Percentiles rank a stretch among this genome's conserved stretches.
phyloP scores from a whole-genome alignment of 2,797 vertebrate genomes.

The Poeciliopsis paucimaculata region DNA sequence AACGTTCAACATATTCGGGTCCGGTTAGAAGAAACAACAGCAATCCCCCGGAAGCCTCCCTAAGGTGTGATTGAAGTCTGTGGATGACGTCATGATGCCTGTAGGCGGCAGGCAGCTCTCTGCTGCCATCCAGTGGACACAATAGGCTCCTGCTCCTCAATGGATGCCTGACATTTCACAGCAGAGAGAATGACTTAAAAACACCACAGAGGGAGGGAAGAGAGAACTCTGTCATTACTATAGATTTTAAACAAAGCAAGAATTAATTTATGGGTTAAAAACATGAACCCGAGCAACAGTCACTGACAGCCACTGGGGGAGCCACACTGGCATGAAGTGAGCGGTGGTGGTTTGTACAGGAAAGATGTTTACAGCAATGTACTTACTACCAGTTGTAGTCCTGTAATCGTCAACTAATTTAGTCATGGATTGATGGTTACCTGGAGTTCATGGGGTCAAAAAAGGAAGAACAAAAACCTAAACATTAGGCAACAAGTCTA shows the following conservation, averaged over 20 bases:
- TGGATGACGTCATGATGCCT: conserved; percentile 52
- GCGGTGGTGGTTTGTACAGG: background rate
- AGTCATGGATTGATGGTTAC: too few relatives aligned
- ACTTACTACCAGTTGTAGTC: background rate
- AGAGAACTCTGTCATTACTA: background rate
- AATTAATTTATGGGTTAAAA: background rate
- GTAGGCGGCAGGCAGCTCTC: conserved; percentile 7
- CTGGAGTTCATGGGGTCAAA: too few relatives aligned
- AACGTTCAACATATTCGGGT: background rate
- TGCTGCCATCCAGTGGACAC: conserved; percentile 61
- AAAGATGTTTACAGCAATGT: background rate
- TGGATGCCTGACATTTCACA: background rate
- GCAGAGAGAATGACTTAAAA: background rate
- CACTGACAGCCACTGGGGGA: background rate
- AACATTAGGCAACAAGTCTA: background rate
- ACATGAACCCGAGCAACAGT: background rate
- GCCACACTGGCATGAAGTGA: background rate
- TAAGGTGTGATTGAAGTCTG: conserved; percentile 5
- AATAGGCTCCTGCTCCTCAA: background rate
- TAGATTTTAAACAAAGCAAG: background rate
- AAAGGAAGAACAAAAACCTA: too few relatives aligned
- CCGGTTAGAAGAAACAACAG: background rate
- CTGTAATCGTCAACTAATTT: background rate
- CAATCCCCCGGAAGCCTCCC: background rate
- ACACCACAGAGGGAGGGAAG: background rate